Evolutionary conservation across 2,888 invertebrate genomes (phyloP).

Genomic region (Lacanobia oleracea): DNA sequence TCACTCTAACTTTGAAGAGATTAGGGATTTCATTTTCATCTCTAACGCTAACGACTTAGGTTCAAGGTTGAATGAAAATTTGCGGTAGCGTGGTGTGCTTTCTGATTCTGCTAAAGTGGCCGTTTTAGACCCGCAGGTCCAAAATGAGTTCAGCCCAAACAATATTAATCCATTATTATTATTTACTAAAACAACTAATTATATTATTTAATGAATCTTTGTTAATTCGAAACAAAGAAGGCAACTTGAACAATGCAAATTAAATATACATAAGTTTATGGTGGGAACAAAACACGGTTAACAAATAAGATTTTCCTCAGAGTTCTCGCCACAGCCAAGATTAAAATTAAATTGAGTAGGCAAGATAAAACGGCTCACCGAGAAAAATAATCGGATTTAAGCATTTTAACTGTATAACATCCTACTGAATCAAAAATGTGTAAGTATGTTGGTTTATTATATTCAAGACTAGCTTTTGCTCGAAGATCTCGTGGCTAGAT

Average conservation of each 20-base stretch:
- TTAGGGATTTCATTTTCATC: too few relatives aligned
- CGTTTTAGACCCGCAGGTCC: too few relatives aligned
- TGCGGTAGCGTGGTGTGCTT: too few relatives aligned
- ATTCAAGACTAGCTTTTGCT: too few relatives aligned
- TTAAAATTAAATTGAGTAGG: slow-evolving; percentile 36
- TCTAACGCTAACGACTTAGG: too few relatives aligned
- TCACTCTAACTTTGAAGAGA: too few relatives aligned
- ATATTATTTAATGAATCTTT: slow-evolving; percentile 35
- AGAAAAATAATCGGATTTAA: slow-evolving; percentile 25
- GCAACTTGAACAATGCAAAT: slow-evolving; percentile 53
- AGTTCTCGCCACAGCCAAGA: slow-evolving; percentile 14
- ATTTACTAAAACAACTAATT: slow-evolving; percentile 37
- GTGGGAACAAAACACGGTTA: slow-evolving; percentile 37
- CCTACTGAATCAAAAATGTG: not conserved
- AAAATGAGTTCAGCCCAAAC: slow-evolving; percentile 25
- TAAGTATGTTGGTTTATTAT: not conserved
- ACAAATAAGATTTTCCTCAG: slow-evolving; percentile 37
- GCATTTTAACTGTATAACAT: not conserved
- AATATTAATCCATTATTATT: slow-evolving; percentile 32
- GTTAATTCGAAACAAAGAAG: slow-evolving; percentile 47
- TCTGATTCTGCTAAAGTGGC: too few relatives aligned
- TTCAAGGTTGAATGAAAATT: too few relatives aligned
- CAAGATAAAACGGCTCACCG: slow-evolving; percentile 12
- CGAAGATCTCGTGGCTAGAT: too few relatives aligned
- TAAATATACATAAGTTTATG: slow-evolving; percentile 55